Conservation (phyloP, 2,797 vertebrate genomes). For the Sebastes diploproa region DNA sequence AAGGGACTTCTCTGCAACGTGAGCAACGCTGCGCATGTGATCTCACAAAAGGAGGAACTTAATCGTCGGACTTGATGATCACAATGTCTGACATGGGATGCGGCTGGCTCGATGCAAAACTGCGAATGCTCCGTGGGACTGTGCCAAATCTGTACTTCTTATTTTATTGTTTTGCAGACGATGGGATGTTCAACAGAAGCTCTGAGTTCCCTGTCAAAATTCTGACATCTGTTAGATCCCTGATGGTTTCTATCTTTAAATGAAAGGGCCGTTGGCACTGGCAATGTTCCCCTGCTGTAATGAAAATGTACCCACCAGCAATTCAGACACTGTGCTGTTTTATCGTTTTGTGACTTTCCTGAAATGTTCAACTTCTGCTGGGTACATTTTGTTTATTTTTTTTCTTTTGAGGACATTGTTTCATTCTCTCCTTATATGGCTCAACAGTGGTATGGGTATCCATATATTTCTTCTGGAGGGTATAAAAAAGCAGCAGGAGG, state of each 20-base stretch:
- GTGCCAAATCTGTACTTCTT: constrained; percentile 26
- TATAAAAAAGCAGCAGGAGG: not conserved
- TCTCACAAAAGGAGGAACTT: not conserved
- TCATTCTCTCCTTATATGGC: not conserved
- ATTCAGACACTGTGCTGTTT: constrained; percentile 4
- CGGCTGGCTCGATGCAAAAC: constrained; percentile 22
- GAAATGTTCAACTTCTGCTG: constrained; percentile 21
- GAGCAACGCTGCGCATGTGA: not conserved
- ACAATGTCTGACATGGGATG: constrained; percentile 12
- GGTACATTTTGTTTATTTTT: constrained; percentile 13
- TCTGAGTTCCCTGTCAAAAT: constrained; percentile 32
- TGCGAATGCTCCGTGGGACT: constrained; percentile 11
- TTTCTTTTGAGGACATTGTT: constrained; percentile 14
- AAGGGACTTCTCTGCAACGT: not conserved
- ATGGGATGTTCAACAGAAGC: constrained; percentile 32
- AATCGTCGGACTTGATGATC: constrained; percentile 1
- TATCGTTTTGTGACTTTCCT: constrained; percentile 18
- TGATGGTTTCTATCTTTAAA: constrained; percentile 43
- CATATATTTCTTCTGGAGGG: constrained; percentile 2
- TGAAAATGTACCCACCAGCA: constrained; percentile 38
- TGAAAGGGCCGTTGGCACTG: constrained; percentile 34
- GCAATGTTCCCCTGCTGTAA: constrained; percentile 38
- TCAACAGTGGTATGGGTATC: not conserved
- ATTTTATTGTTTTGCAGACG: constrained; percentile 32
- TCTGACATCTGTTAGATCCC: constrained; percentile 48